Evolutionary conservation across 2,888 invertebrate genomes (phyloP).

Genomic region (Drosophila tanythrix): DNA sequence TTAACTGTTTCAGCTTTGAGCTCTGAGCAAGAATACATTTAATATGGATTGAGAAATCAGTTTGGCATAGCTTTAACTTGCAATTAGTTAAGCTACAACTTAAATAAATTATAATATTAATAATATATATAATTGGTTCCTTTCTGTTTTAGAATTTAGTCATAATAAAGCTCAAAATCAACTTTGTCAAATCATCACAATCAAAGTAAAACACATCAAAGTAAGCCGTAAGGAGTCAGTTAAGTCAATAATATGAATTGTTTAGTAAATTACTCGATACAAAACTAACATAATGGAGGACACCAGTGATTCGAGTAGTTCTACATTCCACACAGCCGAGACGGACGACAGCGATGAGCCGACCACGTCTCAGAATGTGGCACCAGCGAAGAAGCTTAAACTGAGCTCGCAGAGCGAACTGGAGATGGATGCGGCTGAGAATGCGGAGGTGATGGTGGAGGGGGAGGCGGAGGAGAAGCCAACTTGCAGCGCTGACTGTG

Average conservation of each 20-base stretch:
- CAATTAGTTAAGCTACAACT: background rate
- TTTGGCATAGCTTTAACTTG: background rate
- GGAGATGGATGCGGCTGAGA: background rate
- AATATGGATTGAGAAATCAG: background rate
- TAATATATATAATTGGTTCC: background rate
- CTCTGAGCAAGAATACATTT: background rate
- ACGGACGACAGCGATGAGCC: constrained; percentile 29
- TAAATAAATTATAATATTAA: background rate
- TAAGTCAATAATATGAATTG: constrained; percentile 6
- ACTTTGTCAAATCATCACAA: background rate
- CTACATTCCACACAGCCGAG: constrained; percentile 11
- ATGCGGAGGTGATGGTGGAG: background rate
- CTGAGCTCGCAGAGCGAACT: background rate
- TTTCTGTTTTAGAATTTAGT: background rate
- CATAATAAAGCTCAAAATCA: background rate
- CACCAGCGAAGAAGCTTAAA: background rate
- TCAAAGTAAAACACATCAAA: background rate
- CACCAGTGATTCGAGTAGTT: constrained; percentile 32
- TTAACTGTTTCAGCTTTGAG: background rate
- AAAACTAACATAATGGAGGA: constrained; percentile 38
- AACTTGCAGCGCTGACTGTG: constrained; percentile 40
- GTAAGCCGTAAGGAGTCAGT: constrained; percentile 6
- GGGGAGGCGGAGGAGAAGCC: constrained; percentile 40
- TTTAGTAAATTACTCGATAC: constrained; percentile 17
- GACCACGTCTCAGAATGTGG: background rate